phyloP scores from a whole-genome alignment of 2,888 invertebrate genomes.

The Argyra leucocephala region DNA sequence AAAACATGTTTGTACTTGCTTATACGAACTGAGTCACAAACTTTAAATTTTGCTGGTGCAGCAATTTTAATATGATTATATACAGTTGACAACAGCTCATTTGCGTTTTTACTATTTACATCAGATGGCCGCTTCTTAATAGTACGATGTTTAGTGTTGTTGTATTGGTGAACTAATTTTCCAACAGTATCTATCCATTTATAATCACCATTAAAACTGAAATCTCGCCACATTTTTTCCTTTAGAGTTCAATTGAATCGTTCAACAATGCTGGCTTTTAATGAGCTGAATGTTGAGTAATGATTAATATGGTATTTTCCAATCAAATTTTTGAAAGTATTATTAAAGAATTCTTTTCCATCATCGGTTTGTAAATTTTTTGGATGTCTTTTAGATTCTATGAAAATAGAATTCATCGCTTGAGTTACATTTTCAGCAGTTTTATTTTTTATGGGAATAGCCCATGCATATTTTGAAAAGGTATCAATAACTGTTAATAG shows the following conservation, averaged over 20 bases:
- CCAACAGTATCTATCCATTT: conserved; percentile 25
- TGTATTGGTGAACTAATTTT: conserved; percentile 22
- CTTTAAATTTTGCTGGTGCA: neutral
- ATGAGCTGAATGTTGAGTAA: conserved; percentile 21
- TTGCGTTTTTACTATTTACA: conserved; percentile 22
- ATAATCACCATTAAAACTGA: conserved; percentile 27
- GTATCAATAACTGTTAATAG: conserved; percentile 37
- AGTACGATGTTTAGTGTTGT: conserved; percentile 25
- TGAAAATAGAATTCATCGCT: neutral
- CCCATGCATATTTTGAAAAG: neutral
- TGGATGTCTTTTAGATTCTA: conserved; percentile 7
- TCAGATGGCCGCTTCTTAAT: conserved; percentile 25
- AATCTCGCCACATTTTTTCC: conserved; percentile 24
- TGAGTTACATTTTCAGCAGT: neutral
- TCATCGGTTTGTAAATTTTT: conserved; percentile 18
- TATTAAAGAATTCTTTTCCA: conserved; percentile 28
- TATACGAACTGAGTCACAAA: neutral
- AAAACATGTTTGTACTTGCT: conserved; percentile 2
- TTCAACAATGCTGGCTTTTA: conserved; percentile 26
- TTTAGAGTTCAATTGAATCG: conserved; percentile 28
- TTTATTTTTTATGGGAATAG: neutral
- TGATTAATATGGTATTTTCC: conserved; percentile 20
- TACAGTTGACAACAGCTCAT: neutral
- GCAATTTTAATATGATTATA: conserved; percentile 12
- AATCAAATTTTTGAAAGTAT: conserved; percentile 24